These are phyloP conservation scores for Elachura formosa DNA, from an alignment of 2,113 vertebrate genomes.

Conservation along the genomic window DNA sequence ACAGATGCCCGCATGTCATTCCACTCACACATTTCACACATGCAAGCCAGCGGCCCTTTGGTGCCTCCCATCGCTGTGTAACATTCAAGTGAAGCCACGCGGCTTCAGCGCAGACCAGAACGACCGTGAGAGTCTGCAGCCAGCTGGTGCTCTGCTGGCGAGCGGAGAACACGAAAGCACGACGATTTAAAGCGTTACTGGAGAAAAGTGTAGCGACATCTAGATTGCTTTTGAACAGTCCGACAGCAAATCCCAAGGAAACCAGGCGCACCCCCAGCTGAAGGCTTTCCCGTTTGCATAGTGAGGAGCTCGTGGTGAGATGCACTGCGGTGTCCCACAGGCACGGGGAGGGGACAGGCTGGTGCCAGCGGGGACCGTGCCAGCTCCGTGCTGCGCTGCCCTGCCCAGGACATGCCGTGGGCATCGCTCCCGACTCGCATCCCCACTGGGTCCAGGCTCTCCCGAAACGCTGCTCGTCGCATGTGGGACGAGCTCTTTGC, in stretches of 20 bases:
- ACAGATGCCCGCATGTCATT: not conserved
- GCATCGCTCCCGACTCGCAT: accelerated
- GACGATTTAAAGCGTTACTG: not conserved
- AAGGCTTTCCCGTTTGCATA: constrained; percentile 21
- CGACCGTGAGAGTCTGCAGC: not conserved
- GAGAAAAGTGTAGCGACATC: not conserved
- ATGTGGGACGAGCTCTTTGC: accelerated
- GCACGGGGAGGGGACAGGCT: not conserved
- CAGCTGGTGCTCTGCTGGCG: not conserved
- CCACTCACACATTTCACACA: not conserved
- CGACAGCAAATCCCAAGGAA: not conserved
- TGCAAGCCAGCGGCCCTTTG: not conserved
- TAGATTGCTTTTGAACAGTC: not conserved
- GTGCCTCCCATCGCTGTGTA: not conserved
- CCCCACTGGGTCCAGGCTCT: accelerated
- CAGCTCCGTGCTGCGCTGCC: not conserved
- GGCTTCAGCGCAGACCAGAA: not conserved
- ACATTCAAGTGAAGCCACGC: not conserved
- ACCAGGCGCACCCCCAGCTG: not conserved
- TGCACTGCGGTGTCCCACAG: not conserved
- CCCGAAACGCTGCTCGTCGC: accelerated
- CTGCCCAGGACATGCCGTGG: accelerated
- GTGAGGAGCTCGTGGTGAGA: constrained; percentile 2
- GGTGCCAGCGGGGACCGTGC: not conserved
- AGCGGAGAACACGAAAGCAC: constrained; percentile 14